These are phyloP conservation scores for Plutomurus gul DNA, from an alignment of 1,140 invertebrate species.

Conservation along the genomic window DNA sequence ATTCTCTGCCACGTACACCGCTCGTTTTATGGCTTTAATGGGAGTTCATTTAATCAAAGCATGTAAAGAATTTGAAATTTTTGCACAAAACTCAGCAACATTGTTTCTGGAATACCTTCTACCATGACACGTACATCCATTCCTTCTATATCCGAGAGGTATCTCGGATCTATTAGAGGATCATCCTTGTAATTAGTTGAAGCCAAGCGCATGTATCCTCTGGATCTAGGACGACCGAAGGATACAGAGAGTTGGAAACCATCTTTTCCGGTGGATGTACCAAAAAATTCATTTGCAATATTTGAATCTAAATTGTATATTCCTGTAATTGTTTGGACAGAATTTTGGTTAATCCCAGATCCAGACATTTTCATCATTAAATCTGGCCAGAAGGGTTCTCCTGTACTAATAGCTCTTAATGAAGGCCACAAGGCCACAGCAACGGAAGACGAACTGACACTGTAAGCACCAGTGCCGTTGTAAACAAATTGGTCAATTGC, in stretches of 20 bases:
- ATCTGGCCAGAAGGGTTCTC: conserved; percentile 41
- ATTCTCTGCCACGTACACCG: conserved; percentile 11
- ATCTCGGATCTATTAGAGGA: conserved; percentile 40
- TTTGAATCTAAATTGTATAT: background rate
- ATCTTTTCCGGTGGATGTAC: conserved; percentile 29
- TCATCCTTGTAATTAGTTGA: conserved; percentile 28
- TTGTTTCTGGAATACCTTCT: conserved; percentile 32
- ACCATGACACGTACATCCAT: conserved; percentile 42
- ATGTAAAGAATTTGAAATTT: background rate
- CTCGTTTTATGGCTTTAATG: background rate
- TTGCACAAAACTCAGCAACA: background rate
- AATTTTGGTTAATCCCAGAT: background rate
- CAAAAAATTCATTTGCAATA: conserved; percentile 38
- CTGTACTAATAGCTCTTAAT: conserved; percentile 16
- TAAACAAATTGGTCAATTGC: conserved; percentile 12
- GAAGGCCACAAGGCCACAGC: conserved; percentile 40
- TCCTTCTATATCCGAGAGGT: conserved; percentile 37
- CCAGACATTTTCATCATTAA: background rate
- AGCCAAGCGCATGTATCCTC: conserved; percentile 27
- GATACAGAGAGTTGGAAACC: conserved; percentile 38
- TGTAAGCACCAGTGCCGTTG: conserved; percentile 32
- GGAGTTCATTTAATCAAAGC: background rate
- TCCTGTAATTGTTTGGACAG: background rate
- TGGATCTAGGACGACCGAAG: conserved; percentile 32
- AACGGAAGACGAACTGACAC: conserved; percentile 48